These are phyloP conservation scores for Criorhina ranunculi DNA, from an alignment of 2,888 invertebrate species.

Conservation along the genomic window DNA sequence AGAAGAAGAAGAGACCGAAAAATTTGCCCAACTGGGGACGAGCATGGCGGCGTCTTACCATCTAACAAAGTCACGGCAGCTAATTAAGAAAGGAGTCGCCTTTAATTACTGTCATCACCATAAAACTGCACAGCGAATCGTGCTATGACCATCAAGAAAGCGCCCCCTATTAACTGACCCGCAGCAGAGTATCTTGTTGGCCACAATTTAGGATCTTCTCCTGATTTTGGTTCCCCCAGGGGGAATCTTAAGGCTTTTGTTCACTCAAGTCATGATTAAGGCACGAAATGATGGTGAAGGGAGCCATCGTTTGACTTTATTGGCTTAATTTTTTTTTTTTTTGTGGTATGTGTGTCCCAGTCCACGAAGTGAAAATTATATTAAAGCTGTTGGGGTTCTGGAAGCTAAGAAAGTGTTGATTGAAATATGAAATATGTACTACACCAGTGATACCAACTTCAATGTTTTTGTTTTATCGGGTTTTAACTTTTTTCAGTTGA, in stretches of 20 bases:
- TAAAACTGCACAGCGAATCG: constrained; percentile 47
- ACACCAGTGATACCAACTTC: constrained; percentile 31
- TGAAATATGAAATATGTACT: neutral
- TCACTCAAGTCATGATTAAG: constrained; percentile 53
- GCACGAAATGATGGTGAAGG: constrained; percentile 17
- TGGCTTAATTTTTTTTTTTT: no score
- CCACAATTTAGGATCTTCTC: constrained; percentile 16
- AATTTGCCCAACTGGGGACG: constrained; percentile 20
- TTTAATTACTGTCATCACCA: constrained; percentile 63
- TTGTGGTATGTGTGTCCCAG: constrained; percentile 5
- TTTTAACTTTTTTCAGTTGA: constrained; percentile 18
- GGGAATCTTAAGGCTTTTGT: constrained; percentile 43
- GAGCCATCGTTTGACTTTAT: neutral
- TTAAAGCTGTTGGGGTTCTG: constrained; percentile 6
- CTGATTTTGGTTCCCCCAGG: constrained; percentile 16
- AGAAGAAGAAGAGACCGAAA: constrained; percentile 17
- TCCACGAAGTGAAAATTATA: constrained; percentile 43
- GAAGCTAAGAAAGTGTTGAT: constrained; percentile 12
- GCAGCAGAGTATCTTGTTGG: constrained; percentile 6
- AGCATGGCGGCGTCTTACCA: neutral
- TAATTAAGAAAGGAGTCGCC: constrained; percentile 64
- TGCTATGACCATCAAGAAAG: constrained; percentile 39
- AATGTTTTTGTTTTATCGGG: constrained; percentile 22
- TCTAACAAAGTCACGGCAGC: constrained; percentile 53
- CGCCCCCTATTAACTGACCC: constrained; percentile 37